Conservation (phyloP, 2,113 vertebrate species). For the Hassar affinis region DNA sequence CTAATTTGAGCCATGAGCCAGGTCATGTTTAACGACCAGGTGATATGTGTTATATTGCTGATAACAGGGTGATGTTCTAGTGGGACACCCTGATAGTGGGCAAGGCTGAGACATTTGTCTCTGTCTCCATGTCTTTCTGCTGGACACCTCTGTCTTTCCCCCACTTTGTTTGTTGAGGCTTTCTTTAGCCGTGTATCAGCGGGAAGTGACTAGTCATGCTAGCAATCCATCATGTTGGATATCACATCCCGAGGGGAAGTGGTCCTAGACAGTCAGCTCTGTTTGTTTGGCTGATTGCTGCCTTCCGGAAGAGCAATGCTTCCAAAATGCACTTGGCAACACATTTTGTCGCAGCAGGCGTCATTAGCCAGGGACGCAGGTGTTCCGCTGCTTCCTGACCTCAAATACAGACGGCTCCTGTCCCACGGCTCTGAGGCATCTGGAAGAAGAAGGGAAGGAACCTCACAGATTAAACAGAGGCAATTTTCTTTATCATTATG, state of each 20-base stretch:
- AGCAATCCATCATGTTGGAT: constrained; percentile 68
- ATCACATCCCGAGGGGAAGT: constrained; percentile 40
- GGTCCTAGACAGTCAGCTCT: constrained; percentile 40
- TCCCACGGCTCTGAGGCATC: constrained; percentile 53
- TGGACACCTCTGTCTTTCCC: constrained; percentile 1
- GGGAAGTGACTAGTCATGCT: constrained; percentile 57
- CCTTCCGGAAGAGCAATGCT: constrained; percentile 60
- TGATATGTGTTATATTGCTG: background rate
- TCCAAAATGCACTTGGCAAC: constrained; percentile 66
- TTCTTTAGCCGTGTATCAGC: constrained; percentile 55
- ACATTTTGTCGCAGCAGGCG: constrained; percentile 49
- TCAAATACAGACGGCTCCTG: constrained; percentile 58
- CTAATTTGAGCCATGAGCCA: background rate
- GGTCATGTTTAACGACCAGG: background rate
- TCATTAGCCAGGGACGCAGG: constrained; percentile 67
- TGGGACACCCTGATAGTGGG: background rate
- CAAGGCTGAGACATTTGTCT: background rate
- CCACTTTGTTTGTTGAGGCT: constrained; percentile 34
- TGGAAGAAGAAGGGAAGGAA: constrained; percentile 16
- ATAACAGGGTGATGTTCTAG: background rate
- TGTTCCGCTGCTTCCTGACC: constrained; percentile 58
- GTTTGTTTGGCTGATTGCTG: constrained; percentile 61
- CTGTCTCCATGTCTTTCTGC: background rate
- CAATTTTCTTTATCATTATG: background rate
- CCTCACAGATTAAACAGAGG: background rate